phyloP scores from a whole-genome alignment of 1,140 invertebrate genomes.

The Caerostris extrusa region DNA sequence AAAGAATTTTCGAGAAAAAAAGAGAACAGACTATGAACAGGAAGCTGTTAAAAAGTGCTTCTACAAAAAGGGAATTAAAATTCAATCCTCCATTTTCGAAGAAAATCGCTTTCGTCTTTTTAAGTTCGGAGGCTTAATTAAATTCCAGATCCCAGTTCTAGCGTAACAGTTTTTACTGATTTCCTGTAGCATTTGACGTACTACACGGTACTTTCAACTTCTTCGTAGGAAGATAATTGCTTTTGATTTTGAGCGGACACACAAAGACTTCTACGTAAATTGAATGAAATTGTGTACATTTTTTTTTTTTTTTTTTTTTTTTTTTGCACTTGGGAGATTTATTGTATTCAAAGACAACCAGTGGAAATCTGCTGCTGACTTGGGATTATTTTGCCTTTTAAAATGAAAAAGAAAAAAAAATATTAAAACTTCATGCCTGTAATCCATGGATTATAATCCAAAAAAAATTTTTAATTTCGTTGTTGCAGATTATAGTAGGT shows the following conservation, averaged over 20 bases:
- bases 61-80: neutral
- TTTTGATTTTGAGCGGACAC: constrained; percentile 3
- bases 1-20: no score
- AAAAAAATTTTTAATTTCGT: no score
- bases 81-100: constrained; percentile 17
- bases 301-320: no score
- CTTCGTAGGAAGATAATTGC: constrained; percentile 22
- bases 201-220: neutral
- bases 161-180: neutral
- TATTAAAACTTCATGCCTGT: no score
- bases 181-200: neutral
- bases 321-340: neutral
- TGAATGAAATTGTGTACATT: neutral
- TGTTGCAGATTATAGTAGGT: no score
- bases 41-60: neutral
- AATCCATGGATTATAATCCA: no score
- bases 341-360: neutral
- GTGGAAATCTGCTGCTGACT: neutral
- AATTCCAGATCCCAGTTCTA: neutral
- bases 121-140: constrained; percentile 5
- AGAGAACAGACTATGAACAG: no score
- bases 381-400: neutral
- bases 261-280: neutral
- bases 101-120: neutral
- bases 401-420: no score